phyloP scores from a whole-genome alignment of 1,140 invertebrate species.

The Helicoverpa zea region DNA sequence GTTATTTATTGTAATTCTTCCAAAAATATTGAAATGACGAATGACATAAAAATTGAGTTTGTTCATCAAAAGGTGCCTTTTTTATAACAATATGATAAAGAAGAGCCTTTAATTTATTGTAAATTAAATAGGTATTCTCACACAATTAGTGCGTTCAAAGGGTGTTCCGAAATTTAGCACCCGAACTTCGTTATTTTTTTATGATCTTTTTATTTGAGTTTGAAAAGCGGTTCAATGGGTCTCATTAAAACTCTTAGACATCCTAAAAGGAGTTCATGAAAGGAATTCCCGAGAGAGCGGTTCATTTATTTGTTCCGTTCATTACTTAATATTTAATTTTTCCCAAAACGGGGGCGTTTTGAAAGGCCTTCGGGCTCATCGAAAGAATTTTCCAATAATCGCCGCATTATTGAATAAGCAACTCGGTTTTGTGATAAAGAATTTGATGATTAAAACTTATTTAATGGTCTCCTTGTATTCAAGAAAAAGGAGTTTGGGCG shows the following conservation, averaged over 20 bases:
- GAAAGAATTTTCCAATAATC: conserved; percentile 78
- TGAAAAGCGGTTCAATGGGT: conserved; percentile 71
- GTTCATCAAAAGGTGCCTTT: neutral
- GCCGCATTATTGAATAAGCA: conserved; percentile 73
- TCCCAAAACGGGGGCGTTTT: conserved; percentile 53
- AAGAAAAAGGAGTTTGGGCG: conserved; percentile 25
- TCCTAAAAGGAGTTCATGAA: conserved; percentile 65
- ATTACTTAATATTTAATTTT: conserved; percentile 79
- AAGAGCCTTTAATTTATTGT: conserved; percentile 60
- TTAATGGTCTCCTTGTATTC: conserved; percentile 37
- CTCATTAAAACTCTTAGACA: conserved; percentile 75
- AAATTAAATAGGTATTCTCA: conserved; percentile 69
- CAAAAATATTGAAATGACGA: no score
- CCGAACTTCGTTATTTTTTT: conserved; percentile 68
- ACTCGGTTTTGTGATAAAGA: conserved; percentile 69
- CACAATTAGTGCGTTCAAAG: conserved; percentile 64
- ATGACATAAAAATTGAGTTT: neutral
- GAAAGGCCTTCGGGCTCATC: conserved; percentile 58
- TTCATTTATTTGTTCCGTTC: conserved; percentile 76
- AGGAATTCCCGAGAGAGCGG: conserved; percentile 64
- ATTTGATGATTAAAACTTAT: conserved; percentile 73
- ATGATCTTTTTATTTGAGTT: conserved; percentile 79
- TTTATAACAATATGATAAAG: conserved; percentile 20
- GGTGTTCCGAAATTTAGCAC: conserved; percentile 45
- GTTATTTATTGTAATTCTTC: neutral